Conservation (phyloP, 1,140 invertebrate genomes). For the Drosophila sproati region DNA sequence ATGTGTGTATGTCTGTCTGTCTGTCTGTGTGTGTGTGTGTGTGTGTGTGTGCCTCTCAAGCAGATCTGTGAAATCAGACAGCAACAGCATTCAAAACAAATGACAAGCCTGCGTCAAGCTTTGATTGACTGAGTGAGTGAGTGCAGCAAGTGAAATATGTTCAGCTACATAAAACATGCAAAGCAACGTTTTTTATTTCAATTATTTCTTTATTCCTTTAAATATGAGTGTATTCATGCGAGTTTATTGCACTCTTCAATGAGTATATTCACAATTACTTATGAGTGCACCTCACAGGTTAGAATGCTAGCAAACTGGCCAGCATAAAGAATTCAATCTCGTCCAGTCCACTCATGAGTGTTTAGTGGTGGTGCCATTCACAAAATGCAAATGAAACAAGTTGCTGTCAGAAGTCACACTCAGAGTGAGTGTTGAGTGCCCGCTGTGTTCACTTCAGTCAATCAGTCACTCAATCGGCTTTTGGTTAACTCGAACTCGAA, state of each 20-base stretch:
- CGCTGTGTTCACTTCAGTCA: constrained; percentile 4
- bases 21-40: constrained; percentile 1
- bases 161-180: too few species aligned
- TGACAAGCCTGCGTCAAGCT: constrained; percentile 5
- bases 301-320: not conserved
- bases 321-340: not conserved
- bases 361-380: not conserved
- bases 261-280: not conserved
- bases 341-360: not conserved
- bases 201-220: not conserved
- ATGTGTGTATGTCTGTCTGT: constrained; percentile 6
- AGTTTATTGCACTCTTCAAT: not conserved
- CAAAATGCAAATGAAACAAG: too few species aligned
- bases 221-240: not conserved
- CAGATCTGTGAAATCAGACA: constrained; percentile 13
- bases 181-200: too few species aligned
- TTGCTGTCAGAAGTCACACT: not conserved
- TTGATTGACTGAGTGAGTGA: constrained; percentile 5
- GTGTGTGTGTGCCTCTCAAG: not conserved
- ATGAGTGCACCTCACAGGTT: not conserved
- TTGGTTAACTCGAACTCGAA: not conserved
- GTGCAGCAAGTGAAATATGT: not conserved
- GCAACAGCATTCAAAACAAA: constrained; percentile 2
- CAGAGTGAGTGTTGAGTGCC: not conserved
- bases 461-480: constrained; percentile 16